Base-by-base conservation (phyloP, 1,140 invertebrate species). In the Nymphalis io region DNA sequence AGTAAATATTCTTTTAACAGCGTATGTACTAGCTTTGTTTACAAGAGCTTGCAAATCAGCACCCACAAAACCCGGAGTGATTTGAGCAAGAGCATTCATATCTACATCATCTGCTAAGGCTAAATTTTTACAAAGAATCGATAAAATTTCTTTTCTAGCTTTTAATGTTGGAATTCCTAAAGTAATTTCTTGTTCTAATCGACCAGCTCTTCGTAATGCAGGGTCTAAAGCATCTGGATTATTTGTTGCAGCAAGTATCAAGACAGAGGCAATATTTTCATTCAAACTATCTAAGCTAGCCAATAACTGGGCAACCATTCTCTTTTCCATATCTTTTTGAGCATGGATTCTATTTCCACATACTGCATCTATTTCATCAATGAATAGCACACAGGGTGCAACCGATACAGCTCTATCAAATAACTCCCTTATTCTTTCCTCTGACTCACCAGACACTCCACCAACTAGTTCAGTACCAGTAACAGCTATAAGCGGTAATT, bases 31-130 rank as follows among this genome's bases (percentile, higher is more conserved):
- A 33, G 98, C 97, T 92, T 98, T 96, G 73, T 96, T 94, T 1
- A 96, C 95, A 39, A 99, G 91, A 0, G 97, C 96, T 80, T 95
- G 94, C 23, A 99, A 93, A 94, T 99, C 99, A 12, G 97, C 98
- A 20, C 98, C 98, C 40, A 99, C 98, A 93, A 96, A 99, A n/a
- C 98, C 98, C 10, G 98, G 98, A 39, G 98, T 99, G 21, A 95
- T 91, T 76, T 95, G 94, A 27, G 98, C 97, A 55, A 99, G 90
- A 40, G 92, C 88, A 69, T 93, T 86, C 72, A 95, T 94, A 84
- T 96, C 94, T 75, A 98, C 93, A 77, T 95, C 94, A 21, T 93
- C 78, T 61, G 93, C 91, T 8, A 99, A 83, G 64, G 94, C 93
- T 55, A 98, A 85, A 27, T 94, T 93, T 93, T 79, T 97, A 90